Percentiles rank a stretch among this genome's conserved stretches.
phyloP scores from a whole-genome alignment of 2,888 invertebrate species.

The Drosophila melanosoma region DNA sequence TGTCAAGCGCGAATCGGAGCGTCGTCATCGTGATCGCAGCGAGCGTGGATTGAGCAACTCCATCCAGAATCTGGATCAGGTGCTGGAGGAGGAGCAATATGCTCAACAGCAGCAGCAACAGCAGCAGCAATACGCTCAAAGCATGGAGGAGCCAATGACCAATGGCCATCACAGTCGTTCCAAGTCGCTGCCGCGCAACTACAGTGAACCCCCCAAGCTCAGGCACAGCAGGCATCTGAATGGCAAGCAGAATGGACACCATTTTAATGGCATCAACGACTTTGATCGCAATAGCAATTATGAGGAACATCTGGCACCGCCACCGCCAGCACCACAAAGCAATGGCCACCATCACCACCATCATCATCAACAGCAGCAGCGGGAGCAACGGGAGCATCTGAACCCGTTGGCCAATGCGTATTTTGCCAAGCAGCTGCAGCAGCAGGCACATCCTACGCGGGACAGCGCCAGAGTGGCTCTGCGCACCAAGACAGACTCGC shows the following conservation, averaged over 20 bases:
- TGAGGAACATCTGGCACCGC: constrained; percentile 73
- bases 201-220: constrained; percentile 81
- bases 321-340: constrained; percentile 72
- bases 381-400: constrained; percentile 69
- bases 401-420: constrained; percentile 82
- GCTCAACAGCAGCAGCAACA: constrained; percentile 46
- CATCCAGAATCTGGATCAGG: constrained; percentile 84
- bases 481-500: constrained; percentile 84
- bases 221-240: constrained; percentile 68
- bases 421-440: constrained; percentile 82
- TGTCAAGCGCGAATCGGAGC: constrained; percentile 95
- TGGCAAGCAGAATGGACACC: constrained; percentile 68
- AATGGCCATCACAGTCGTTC: constrained; percentile 85
- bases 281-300: constrained; percentile 84
- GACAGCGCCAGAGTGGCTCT: constrained; percentile 78
- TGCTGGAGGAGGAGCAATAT: constrained; percentile 84
- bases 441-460: constrained; percentile 70
- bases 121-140: constrained; percentile 63
- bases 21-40: constrained; percentile 91
- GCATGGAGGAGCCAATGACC: constrained; percentile 75
- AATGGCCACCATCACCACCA: constrained; percentile 73
- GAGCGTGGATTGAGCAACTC: constrained; percentile 87
- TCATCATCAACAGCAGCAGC: constrained; percentile 54
- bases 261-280: constrained; percentile 58
- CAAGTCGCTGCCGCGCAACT: constrained; percentile 86